phyloP scores from a whole-genome alignment of 2,113 vertebrate species.

The Lota lota region DNA sequence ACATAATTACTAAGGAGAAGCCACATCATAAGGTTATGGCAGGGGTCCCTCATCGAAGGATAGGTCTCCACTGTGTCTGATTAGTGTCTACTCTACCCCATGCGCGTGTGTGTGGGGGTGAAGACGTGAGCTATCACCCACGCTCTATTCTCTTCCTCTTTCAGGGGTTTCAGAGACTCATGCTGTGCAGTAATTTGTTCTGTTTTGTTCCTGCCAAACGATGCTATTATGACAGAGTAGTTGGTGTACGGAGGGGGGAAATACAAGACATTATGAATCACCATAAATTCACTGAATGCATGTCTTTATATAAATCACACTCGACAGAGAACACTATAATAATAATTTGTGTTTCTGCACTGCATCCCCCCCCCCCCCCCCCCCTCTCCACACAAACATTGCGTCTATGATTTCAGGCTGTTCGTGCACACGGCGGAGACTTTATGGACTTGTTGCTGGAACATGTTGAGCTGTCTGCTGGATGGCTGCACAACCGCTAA shows the following conservation, averaged over 20 bases:
- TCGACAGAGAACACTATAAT: conserved; percentile 68
- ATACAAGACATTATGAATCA: conserved; percentile 74
- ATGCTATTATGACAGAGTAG: conserved; percentile 75
- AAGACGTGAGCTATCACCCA: conserved; percentile 70
- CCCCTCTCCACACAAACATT: too few species aligned
- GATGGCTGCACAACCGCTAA: conserved; percentile 63
- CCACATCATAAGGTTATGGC: conserved; percentile 65
- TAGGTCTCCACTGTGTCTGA: conserved; percentile 70
- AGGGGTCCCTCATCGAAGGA: conserved; percentile 62
- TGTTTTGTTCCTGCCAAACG: conserved; percentile 74
- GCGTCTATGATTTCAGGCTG: conserved; percentile 63
- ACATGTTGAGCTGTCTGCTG: conserved; percentile 65
- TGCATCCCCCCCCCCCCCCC: conserved; percentile 59
- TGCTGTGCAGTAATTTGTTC: conserved; percentile 71
- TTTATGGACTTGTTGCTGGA: conserved; percentile 75
- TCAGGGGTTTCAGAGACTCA: conserved; percentile 68
- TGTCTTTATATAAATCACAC: conserved; percentile 73
- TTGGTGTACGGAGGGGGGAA: conserved; percentile 58
- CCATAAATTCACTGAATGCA: conserved; percentile 69
- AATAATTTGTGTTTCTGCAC: conserved; percentile 66
- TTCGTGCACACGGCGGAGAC: conserved; percentile 67
- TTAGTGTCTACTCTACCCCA: conserved; percentile 62
- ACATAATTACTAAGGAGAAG: conserved; percentile 67
- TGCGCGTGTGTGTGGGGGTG: conserved; percentile 67
- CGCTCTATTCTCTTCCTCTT: conserved; percentile 70